Evolutionary conservation across 2,888 invertebrate species (phyloP).

Genomic region (Pandemis corylana): DNA sequence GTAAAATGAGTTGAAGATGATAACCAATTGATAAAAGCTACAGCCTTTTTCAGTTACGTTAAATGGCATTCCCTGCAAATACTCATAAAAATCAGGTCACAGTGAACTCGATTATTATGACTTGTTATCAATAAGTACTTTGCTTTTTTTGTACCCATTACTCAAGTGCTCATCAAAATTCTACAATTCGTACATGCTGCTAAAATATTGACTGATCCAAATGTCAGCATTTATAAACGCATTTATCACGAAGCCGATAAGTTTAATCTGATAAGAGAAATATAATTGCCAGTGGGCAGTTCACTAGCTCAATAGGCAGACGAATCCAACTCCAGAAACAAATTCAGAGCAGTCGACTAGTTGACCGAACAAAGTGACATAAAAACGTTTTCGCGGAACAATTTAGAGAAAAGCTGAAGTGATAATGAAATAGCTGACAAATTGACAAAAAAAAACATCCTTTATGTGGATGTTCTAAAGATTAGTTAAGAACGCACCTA

Average conservation of each 20-base stretch:
- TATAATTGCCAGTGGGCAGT: conserved; percentile 10
- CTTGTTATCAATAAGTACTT: not conserved
- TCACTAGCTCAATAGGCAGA: not conserved
- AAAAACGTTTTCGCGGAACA: not conserved
- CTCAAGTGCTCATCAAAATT: not conserved
- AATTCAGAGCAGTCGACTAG: not conserved
- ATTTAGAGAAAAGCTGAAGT: not conserved
- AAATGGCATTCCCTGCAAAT: no score
- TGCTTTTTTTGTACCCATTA: not conserved
- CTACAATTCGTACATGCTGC: not conserved
- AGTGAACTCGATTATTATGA: not conserved
- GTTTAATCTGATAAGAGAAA: conserved; percentile 19
- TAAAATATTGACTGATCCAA: conserved; percentile 7
- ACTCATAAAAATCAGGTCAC: not conserved
- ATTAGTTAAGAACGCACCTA: conserved; percentile 37
- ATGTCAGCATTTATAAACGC: not conserved
- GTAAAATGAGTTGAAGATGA: no score
- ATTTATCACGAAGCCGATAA: conserved; percentile 16
- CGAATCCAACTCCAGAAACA: not conserved
- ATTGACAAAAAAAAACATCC: conserved; percentile 11
- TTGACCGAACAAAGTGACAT: not conserved
- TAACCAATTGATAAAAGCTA: no score
- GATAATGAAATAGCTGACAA: not conserved
- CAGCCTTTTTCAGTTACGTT: no score
- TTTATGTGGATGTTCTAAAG: conserved; percentile 32